Evolutionary conservation across 1,140 invertebrate species (phyloP).

Genomic region (Sycobia sp.): DNA sequence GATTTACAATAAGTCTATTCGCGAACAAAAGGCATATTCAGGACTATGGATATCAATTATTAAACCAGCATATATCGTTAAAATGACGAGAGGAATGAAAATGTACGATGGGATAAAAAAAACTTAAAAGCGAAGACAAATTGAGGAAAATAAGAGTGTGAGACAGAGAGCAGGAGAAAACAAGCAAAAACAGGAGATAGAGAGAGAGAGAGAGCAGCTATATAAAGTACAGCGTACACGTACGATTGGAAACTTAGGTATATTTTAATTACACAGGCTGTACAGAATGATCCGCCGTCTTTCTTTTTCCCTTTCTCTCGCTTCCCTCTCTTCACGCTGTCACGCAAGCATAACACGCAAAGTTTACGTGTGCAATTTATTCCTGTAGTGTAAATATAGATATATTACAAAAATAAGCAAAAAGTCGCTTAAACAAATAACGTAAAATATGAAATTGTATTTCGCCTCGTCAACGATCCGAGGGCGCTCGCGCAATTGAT

Average conservation of each 20-base stretch:
- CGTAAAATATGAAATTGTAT: no score
- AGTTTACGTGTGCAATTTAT: no score
- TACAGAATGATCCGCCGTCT: slow-evolving; percentile 41
- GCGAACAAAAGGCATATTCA: no score
- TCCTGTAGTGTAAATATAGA: no score
- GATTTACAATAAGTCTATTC: no score
- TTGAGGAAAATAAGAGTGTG: slow-evolving; percentile 22
- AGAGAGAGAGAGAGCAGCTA: slow-evolving; percentile 32
- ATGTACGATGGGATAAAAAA: slow-evolving; percentile 18
- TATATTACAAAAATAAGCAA: no score
- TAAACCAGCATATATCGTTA: slow-evolving; percentile 20
- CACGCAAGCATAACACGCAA: no score
- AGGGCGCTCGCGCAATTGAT: no score
- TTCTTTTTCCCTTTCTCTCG: slow-evolving; percentile 43
- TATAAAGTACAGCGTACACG: neutral
- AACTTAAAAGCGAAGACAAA: slow-evolving; percentile 27
- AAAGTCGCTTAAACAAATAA: no score
- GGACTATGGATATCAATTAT: slow-evolving; percentile 30
- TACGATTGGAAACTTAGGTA: slow-evolving; percentile 53
- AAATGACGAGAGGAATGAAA: slow-evolving; percentile 21
- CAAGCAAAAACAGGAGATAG: slow-evolving; percentile 24
- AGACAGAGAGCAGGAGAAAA: no score
- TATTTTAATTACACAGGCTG: slow-evolving; percentile 59
- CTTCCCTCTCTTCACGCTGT: slow-evolving; percentile 34
- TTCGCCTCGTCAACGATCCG: no score